Base-by-base conservation (phyloP, 2,113 vertebrate genomes). In the Proteles cristata region DNA sequence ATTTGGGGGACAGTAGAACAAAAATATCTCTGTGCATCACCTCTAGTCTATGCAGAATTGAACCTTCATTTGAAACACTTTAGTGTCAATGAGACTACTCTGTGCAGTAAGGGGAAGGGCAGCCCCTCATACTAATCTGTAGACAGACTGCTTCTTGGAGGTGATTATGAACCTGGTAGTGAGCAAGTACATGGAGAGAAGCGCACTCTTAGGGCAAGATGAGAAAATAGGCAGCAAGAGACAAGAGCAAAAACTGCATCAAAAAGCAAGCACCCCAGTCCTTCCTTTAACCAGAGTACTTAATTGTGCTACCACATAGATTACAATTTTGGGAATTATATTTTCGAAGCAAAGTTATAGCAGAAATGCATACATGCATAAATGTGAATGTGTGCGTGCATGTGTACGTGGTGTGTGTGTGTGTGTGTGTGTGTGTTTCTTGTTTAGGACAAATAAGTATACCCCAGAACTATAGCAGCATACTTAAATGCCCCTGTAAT, bases 121-220 rank as follows among this genome's bases (percentile, higher is more conserved):
- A 53, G 11, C 5, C 2, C 6, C 17, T 28, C 10, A 0, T 11
- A n/a, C 17, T 74, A 21, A 58, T 21, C 33, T 43, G 4, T 3
- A 53, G n/a, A 68, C 33, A 58, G 4, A 69, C 39, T 28, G 11
- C 26, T 71, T 48, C 9, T 31, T 28, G 21, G 21, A 11, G 35
- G 2, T 21, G 25, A 26, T 12, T 84, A 16, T 61, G 19, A 14
- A 76, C 7, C 26, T 84, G 2, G 10, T 26, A 50, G 19, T 19
- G 48, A 84, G 68, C 39, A 69, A 43, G 8, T 12, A 1, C 21
- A 28, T 23, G 50, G 14, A 31, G 65, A 71, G 33, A 39, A 31
- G 17, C 17, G 61, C 39, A 71, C 26, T 80, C 11, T 65, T 28
- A 4, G 53, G 58, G 35, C 25, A 16, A 53, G 10, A 43, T 53